Conservation (phyloP, 2,113 vertebrate species). For the Oxyruncus cristatus region DNA sequence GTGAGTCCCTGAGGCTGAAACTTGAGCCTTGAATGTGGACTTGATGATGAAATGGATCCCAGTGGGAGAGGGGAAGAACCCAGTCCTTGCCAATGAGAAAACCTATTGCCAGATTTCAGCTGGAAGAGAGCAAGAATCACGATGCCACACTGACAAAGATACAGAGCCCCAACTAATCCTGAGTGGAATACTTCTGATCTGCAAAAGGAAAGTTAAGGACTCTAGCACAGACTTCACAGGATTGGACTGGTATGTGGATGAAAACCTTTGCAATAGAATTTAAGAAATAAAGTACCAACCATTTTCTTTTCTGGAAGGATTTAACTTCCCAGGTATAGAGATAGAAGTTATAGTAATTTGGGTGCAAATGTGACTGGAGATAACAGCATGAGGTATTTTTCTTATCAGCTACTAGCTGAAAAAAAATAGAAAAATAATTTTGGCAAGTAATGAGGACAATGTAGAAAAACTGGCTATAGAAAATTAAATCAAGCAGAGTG, state of each 20-base stretch:
- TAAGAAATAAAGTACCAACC: neutral
- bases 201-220: neutral
- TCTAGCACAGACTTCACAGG: neutral
- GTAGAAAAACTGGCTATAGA: neutral
- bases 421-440: neutral
- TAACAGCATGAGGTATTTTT: neutral
- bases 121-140: neutral
- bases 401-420: neutral
- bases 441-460: neutral
- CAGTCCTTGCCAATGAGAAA: neutral
- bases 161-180: neutral
- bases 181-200: neutral
- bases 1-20: neutral
- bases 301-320: neutral
- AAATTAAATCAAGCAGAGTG: neutral
- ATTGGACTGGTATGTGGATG: neutral
- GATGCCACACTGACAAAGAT: neutral
- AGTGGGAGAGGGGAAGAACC: neutral
- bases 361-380: neutral
- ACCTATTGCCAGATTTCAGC: neutral
- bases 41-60: neutral
- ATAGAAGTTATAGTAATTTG: neutral
- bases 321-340: neutral
- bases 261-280: neutral
- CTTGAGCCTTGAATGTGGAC: neutral